Base-by-base conservation (phyloP, 2,797 vertebrate genomes). In the Karalla daura region DNA sequence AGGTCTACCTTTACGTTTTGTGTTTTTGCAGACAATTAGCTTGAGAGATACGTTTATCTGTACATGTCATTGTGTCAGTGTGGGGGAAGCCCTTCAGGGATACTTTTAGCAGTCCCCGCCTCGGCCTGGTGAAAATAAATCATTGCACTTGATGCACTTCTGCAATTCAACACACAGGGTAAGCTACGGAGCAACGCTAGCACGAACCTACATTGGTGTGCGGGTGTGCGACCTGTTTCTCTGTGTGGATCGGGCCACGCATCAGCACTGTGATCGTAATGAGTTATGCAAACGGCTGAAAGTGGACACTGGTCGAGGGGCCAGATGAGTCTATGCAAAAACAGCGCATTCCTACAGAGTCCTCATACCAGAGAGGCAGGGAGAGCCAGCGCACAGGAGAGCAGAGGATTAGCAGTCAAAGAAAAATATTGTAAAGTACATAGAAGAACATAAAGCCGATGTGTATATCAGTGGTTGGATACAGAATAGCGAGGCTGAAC, bases 201-300 rank as follows among this genome's bases (percentile, higher is more conserved):
- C 4, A 52, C 13, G 5, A 14, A 35, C 28, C 23, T 32, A 5
- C 3, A 5, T 24, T 44, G 32, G 33, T 30, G n/a, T 39, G 41
- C 45, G 30, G 44, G 15, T 50, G 23, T 59, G 7, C 54, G 7
- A n/a, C n/a, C n/a, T 44, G 28, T 54, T 1, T 49, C 40, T 76
- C 28, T 40, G 24, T 51, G 32, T 73, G 21, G 21, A 12, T 33
- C 7, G 37, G 47, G 30, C 30, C 17, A 36, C 4, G 46, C 39
- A 55, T 71, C 53, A 58, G 64, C 46, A 27, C 63, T 50, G 41
- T 5, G 49, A 39, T 52, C 35, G 33, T 87, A 88, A 85, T 79
- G 80, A 87, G 83, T 84, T 87, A 88, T 84, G 85, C 74, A 87
- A 90, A 88, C 53, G 33, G 14, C 33, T 78, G 85, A 83, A 85